Percentiles rank a stretch among this genome's conserved stretches.
These are phyloP conservation scores for Calcarius lapponicus DNA, from an alignment of 2,797 vertebrate genomes.

Conservation along the genomic window DNA sequence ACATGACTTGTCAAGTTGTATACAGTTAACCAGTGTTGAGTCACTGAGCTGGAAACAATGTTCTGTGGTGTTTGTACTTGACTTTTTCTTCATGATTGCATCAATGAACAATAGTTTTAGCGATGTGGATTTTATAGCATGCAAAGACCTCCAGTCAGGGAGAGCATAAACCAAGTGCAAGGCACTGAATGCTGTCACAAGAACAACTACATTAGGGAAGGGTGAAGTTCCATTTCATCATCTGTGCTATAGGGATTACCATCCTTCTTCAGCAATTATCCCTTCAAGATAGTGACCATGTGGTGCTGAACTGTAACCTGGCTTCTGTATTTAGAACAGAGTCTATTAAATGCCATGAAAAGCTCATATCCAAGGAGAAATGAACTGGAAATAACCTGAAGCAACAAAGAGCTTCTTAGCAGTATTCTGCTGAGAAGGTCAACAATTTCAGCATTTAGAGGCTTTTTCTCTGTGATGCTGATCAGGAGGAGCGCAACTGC, in stretches of 20 bases:
- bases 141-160: constrained; percentile 53
- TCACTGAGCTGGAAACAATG: constrained; percentile 65
- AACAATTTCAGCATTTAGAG: constrained; percentile 60
- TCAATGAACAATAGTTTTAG: constrained; percentile 72
- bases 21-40: constrained; percentile 57
- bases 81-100: constrained; percentile 77
- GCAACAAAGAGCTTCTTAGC: constrained; percentile 64
- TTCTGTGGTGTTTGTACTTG: constrained; percentile 71
- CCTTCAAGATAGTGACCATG: constrained; percentile 50
- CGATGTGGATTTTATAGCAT: constrained; percentile 60
- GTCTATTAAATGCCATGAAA: constrained; percentile 60
- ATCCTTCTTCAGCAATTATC: constrained; percentile 51
- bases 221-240: constrained; percentile 41
- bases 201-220: constrained; percentile 21
- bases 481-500: constrained; percentile 29
- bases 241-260: constrained; percentile 21
- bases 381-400: constrained; percentile 71
- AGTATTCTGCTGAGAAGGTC: constrained; percentile 68
- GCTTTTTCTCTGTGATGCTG: constrained; percentile 45
- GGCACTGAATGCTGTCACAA: constrained; percentile 2
- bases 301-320: constrained; percentile 55
- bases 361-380: constrained; percentile 62
- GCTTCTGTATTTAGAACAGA: constrained; percentile 66
- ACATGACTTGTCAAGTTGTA: constrained; percentile 52
- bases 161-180: constrained; percentile 45